These are phyloP conservation scores for Pseudorhiza aurosa DNA, from an alignment of 30 jellyfish, hydroid and myxozoan species.

Conservation along the genomic window DNA sequence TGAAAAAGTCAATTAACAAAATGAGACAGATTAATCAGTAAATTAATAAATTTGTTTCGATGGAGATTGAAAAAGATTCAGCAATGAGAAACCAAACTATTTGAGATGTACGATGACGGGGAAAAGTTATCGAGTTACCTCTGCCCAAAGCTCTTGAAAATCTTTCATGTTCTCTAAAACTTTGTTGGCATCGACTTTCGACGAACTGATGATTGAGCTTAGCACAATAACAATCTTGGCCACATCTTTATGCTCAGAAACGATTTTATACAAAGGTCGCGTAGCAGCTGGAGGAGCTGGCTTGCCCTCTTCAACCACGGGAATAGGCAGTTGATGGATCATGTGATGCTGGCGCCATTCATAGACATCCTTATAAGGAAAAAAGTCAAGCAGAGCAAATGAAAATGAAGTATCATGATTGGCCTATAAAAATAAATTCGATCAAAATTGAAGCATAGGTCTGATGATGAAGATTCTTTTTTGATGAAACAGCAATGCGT, in stretches of 20 bases:
- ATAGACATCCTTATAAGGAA: constrained; percentile 73
- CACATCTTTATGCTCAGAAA: constrained; percentile 82
- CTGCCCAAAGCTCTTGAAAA: constrained; percentile 84
- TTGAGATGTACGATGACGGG: not conserved
- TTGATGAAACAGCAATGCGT: too few relatives aligned
- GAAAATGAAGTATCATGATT: too few relatives aligned
- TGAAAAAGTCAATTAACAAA: too few relatives aligned
- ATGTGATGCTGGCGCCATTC: constrained; percentile 84
- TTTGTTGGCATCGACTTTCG: constrained; percentile 81
- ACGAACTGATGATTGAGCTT: constrained; percentile 82
- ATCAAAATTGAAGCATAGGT: too few relatives aligned
- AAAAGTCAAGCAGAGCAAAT: too few relatives aligned
- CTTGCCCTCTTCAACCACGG: constrained; percentile 77
- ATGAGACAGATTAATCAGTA: too few relatives aligned
- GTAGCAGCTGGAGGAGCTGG: constrained; percentile 70
- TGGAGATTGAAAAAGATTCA: too few relatives aligned
- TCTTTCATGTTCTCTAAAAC: constrained; percentile 73
- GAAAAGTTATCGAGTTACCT: constrained; percentile 20
- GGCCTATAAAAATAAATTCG: too few relatives aligned
- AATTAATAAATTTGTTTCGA: too few relatives aligned
- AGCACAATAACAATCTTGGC: constrained; percentile 70
- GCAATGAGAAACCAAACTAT: too few relatives aligned
- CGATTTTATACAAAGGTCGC: constrained; percentile 71
- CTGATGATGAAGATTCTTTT: too few relatives aligned
- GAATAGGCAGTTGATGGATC: constrained; percentile 70